phyloP scores from a whole-genome alignment of 2,113 vertebrate species.

The Chitala chitala region DNA sequence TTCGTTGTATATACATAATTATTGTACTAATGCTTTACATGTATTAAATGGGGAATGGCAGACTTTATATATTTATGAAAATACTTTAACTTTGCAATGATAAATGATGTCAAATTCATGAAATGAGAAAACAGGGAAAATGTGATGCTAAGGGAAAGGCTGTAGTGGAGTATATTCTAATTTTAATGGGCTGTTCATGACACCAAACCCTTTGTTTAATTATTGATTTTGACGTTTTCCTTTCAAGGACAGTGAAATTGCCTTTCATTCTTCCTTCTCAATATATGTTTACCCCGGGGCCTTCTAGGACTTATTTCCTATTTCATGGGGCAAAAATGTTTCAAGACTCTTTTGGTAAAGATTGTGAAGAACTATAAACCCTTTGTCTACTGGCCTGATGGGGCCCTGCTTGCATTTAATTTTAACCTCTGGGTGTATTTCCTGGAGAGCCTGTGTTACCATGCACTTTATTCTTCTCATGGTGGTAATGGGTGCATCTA shows the following conservation, averaged over 20 bases:
- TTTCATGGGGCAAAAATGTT: neutral
- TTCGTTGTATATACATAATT: conserved; percentile 5
- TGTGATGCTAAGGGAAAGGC: neutral
- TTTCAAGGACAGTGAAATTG: too few relatives aligned
- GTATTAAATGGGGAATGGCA: neutral
- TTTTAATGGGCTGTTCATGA: neutral
- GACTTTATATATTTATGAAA: neutral
- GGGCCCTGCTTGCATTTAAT: neutral
- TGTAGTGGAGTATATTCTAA: neutral
- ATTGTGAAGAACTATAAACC: neutral
- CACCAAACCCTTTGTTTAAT: neutral
- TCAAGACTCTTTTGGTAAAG: neutral
- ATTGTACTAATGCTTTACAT: conserved; percentile 8
- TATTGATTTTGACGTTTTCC: neutral
- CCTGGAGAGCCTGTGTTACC: too few relatives aligned
- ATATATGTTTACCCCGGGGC: neutral
- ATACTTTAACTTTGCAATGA: conserved; percentile 4
- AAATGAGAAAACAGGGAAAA: neutral
- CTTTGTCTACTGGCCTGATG: neutral
- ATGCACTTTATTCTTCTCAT: too few relatives aligned
- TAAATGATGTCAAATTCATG: conserved; percentile 15
- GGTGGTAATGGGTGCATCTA: too few relatives aligned
- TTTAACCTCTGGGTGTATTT: neutral
- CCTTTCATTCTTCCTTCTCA: neutral
- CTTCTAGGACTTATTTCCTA: neutral